Evolutionary conservation across 37 sponge, comb jelly and placozoan species (phyloP).

Genomic region (Amphimedon queenslandica): DNA sequence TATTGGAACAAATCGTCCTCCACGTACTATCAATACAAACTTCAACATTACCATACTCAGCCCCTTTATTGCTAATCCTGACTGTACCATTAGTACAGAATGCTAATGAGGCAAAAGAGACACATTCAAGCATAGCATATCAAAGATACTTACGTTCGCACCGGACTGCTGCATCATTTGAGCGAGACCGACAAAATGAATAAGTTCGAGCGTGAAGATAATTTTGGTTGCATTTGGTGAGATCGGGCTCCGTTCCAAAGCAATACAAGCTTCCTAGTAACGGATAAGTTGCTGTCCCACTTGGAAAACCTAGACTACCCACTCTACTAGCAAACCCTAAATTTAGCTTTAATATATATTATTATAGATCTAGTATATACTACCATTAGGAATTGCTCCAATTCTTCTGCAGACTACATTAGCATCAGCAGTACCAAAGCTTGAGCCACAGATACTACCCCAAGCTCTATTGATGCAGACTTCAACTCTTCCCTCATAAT

Average conservation of each 20-base stretch:
- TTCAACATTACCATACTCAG: neutral
- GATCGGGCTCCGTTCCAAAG: neutral
- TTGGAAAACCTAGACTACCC: slow-evolving; percentile 1
- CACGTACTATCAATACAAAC: neutral
- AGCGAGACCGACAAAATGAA: neutral
- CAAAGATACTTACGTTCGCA: neutral
- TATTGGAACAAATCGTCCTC: neutral
- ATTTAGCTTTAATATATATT: neutral
- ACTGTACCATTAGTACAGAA: neutral
- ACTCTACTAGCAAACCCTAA: too few species aligned
- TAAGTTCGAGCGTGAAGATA: neutral
- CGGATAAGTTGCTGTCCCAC: neutral
- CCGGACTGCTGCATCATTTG: neutral
- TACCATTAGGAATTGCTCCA: neutral
- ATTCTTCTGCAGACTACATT: neutral
- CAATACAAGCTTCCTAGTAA: neutral
- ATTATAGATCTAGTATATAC: neutral
- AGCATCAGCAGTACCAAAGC: neutral
- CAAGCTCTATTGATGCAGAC: neutral
- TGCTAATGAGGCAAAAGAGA: neutral
- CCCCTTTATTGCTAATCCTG: neutral
- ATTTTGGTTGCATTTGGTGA: neutral
- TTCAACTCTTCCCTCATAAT: neutral
- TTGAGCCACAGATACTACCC: neutral
- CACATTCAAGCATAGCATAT: neutral